phyloP scores from a whole-genome alignment of 2,888 invertebrate genomes.

The Ectropis crepuscularia region DNA sequence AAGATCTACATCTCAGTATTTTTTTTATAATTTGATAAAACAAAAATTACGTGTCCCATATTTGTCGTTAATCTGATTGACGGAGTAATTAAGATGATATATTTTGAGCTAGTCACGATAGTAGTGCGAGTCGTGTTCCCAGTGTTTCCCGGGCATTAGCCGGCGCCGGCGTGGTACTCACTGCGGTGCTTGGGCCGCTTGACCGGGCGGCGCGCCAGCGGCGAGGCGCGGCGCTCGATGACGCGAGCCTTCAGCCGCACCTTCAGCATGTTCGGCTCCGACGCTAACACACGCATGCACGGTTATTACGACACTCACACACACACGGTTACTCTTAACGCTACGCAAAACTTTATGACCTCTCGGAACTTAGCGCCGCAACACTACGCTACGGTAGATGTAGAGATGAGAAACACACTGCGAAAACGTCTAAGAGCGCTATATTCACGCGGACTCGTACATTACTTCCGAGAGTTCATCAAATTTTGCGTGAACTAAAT shows the following conservation, averaged over 20 bases:
- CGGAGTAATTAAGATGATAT: too few relatives aligned
- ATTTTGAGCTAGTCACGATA: too few relatives aligned
- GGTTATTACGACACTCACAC: slow-evolving; percentile 14
- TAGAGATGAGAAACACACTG: too few relatives aligned
- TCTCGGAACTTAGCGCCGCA: neutral
- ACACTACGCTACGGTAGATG: neutral
- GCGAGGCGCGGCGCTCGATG: slow-evolving; percentile 97
- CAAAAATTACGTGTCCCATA: too few relatives aligned
- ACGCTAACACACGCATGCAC: slow-evolving; percentile 87
- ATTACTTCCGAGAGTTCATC: too few relatives aligned
- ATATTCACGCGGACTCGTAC: too few relatives aligned
- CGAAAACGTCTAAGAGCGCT: too few relatives aligned
- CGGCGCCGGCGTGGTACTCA: slow-evolving; percentile 66
- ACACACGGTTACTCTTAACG: neutral
- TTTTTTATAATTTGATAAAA: too few relatives aligned
- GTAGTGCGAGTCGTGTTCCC: neutral
- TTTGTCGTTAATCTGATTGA: too few relatives aligned
- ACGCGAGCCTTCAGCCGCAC: slow-evolving; percentile 97
- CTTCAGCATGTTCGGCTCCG: slow-evolving; percentile 98
- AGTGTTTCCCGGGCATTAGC: neutral
- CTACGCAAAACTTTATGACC: neutral
- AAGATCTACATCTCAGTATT: too few relatives aligned
- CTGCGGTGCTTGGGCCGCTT: slow-evolving; percentile 89
- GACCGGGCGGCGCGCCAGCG: slow-evolving; percentile 92
- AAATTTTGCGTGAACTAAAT: too few relatives aligned